These are phyloP conservation scores for Notarius quadriscutis DNA, from an alignment of 2,113 vertebrate species.

Conservation along the genomic window DNA sequence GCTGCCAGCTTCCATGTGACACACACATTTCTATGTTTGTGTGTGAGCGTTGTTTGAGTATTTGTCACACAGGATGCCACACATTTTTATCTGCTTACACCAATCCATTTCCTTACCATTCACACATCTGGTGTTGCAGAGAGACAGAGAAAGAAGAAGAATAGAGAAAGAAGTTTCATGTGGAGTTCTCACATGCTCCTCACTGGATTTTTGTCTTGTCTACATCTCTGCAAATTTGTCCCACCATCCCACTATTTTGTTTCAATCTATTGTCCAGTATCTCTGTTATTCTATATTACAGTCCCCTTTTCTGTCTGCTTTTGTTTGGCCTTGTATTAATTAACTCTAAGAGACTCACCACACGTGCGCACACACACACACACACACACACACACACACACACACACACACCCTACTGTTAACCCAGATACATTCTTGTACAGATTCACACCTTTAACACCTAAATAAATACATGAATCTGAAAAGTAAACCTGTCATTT, in stretches of 20 bases:
- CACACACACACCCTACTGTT: not conserved
- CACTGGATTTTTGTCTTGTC: not conserved
- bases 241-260: not conserved
- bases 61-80: not conserved
- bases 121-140: not conserved
- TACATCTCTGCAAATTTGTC: not conserved
- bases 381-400: not conserved
- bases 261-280: not conserved
- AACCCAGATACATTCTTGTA: not conserved
- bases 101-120: not conserved
- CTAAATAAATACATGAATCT: not conserved
- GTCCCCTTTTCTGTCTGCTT: not conserved
- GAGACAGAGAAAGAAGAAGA: not conserved
- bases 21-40: not conserved
- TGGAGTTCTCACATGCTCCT: not conserved
- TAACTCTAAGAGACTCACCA: not conserved
- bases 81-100: not conserved
- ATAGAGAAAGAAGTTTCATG: not conserved
- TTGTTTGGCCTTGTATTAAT: not conserved
- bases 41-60: not conserved
- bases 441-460: not conserved
- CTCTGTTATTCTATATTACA: not conserved
- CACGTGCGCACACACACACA: not conserved
- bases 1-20: not conserved
- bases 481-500: not conserved